These are phyloP conservation scores for Drosophila paranaensis DNA, from an alignment of 2,888 invertebrate genomes.

Conservation along the genomic window DNA sequence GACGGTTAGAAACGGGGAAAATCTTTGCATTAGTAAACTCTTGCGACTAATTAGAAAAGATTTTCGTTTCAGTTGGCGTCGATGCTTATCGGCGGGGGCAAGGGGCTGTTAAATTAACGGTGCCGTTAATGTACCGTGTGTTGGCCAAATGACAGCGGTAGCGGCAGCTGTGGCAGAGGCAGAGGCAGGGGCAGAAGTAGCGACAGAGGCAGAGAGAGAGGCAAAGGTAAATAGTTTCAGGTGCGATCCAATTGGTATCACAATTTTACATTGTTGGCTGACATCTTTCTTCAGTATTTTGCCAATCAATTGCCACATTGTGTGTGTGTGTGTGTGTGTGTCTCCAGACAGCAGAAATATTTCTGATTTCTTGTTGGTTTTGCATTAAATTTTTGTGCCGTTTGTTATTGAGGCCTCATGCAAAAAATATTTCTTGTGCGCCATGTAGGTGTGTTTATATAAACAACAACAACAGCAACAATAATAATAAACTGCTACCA, in stretches of 20 bases:
- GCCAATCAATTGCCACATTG: slow-evolving; percentile 73
- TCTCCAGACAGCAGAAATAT: slow-evolving; percentile 36
- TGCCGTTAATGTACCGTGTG: slow-evolving; percentile 58
- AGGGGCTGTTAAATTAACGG: slow-evolving; percentile 58
- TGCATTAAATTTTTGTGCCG: slow-evolving; percentile 60
- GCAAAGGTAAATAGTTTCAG: slow-evolving; percentile 45
- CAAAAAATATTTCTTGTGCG: slow-evolving; percentile 67
- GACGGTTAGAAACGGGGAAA: slow-evolving; percentile 49
- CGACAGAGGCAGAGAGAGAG: slow-evolving; percentile 8
- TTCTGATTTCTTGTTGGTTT: slow-evolving; percentile 61
- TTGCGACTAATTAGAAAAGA: slow-evolving; percentile 66
- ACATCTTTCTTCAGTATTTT: slow-evolving; percentile 68
- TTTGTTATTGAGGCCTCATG: slow-evolving; percentile 56
- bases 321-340: slow-evolving; percentile 16
- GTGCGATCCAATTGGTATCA: slow-evolving; percentile 64
- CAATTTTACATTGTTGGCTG: slow-evolving; percentile 66
- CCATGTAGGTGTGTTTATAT: slow-evolving; percentile 60
- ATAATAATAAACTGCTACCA: slow-evolving; percentile 12
- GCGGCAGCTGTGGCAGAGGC: not conserved
- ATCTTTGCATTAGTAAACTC: slow-evolving; percentile 64
- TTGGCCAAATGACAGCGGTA: slow-evolving; percentile 24
- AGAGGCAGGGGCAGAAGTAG: not conserved
- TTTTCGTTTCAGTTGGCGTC: slow-evolving; percentile 58
- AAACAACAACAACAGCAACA: slow-evolving; percentile 35
- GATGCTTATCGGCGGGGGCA: slow-evolving; percentile 37